Evolutionary conservation across 2,888 invertebrate species (phyloP).

Genomic region (Euzetes globulus): DNA sequence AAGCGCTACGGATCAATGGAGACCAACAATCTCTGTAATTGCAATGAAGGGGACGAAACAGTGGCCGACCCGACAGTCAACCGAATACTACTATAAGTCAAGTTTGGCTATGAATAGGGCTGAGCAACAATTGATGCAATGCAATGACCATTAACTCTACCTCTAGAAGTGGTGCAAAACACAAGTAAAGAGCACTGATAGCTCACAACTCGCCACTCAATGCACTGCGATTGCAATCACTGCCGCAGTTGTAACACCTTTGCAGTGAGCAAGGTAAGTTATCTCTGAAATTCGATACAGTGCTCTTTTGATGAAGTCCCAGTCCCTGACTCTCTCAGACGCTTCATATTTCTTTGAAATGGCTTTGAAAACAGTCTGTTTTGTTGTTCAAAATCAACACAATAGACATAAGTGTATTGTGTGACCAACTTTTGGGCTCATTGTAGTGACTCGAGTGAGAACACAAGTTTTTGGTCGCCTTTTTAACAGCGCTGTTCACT

Average conservation of each 20-base stretch:
- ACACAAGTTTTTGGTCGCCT: constrained; percentile 26
- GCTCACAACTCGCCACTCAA: constrained; percentile 2
- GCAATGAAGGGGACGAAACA: not conserved
- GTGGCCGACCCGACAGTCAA: not conserved
- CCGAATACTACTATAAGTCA: too few species aligned
- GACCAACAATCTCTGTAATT: constrained; percentile 26
- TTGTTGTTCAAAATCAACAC: not conserved
- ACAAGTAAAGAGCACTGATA: not conserved
- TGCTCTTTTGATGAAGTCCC: constrained; percentile 18
- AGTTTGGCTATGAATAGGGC: not conserved
- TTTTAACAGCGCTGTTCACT: not conserved
- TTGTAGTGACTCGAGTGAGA: constrained; percentile 5
- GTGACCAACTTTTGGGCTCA: constrained; percentile 25
- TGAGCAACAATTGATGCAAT: not conserved
- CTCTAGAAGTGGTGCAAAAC: not conserved
- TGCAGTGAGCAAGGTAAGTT: not conserved
- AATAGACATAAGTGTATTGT: constrained; percentile 15
- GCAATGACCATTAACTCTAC: constrained; percentile 7
- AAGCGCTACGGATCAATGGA: constrained; percentile 16
- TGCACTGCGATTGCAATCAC: not conserved
- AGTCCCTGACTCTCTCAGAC: not conserved
- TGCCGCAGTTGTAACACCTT: constrained; percentile 17
- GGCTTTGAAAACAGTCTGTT: constrained; percentile 9
- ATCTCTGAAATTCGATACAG: constrained; percentile 21
- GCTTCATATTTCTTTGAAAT: constrained; percentile 17